These are phyloP conservation scores for Liolophura sinensis DNA, from an alignment of 1,140 invertebrate species.

Conservation along the genomic window DNA sequence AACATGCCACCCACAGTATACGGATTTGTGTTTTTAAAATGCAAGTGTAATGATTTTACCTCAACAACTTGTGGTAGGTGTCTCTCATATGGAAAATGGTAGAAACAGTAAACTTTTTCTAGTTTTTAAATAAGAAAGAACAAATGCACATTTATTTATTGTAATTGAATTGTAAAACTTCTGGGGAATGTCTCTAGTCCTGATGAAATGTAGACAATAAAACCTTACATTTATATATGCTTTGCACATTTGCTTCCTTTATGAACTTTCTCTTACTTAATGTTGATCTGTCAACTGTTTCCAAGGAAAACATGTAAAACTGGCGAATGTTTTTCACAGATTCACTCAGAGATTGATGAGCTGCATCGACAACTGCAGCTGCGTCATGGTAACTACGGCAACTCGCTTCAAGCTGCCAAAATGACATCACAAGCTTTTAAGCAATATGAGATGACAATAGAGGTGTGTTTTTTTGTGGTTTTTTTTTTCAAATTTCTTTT, in stretches of 20 bases:
- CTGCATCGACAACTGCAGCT: constrained; percentile 68
- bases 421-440: constrained; percentile 73
- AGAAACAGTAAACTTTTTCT: too few species aligned
- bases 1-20: too few species aligned
- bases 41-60: too few species aligned
- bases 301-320: background rate
- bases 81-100: too few species aligned
- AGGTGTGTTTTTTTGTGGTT: constrained; percentile 68
- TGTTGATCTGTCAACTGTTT: background rate
- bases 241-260: too few species aligned
- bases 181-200: too few species aligned
- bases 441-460: constrained; percentile 79
- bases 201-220: too few species aligned
- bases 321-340: constrained; percentile 58
- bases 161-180: background rate
- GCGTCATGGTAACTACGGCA: constrained; percentile 72
- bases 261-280: too few species aligned
- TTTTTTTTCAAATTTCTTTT: constrained; percentile 39
- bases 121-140: background rate
- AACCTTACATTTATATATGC: too few species aligned
- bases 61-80: too few species aligned
- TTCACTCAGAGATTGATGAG: constrained; percentile 73
- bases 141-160: too few species aligned
- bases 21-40: too few species aligned
- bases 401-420: constrained; percentile 71